Percentiles rank a stretch among this genome's conserved stretches.
phyloP scores from a whole-genome alignment of 1,140 invertebrate genomes.

The Pteromalus puparum region DNA sequence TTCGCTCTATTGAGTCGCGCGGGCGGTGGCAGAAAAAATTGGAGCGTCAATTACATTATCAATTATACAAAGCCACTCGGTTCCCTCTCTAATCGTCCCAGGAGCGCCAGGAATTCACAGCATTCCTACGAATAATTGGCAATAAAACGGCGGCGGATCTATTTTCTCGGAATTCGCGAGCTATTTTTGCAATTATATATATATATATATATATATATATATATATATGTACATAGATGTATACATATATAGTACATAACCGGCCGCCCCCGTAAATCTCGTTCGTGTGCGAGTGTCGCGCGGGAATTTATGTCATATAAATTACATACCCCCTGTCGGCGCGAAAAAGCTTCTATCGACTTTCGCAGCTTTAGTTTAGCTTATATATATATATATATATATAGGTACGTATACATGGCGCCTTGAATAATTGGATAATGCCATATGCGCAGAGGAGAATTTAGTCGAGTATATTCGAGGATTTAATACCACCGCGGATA shows the following conservation, averaged over 20 bases:
- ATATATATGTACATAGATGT: neutral
- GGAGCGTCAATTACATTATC: no score
- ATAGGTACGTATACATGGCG: no score
- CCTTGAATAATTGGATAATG: no score
- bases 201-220: neutral
- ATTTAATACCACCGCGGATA: no score
- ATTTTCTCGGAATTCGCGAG: conserved; percentile 17
- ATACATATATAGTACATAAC: neutral
- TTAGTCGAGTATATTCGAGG: no score
- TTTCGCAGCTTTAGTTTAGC: neutral
- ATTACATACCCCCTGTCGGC: neutral
- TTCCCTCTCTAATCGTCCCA: neutral
- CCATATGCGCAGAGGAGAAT: no score
- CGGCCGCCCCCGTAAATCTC: neutral
- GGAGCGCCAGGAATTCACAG: neutral
- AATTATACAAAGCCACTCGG: neutral
- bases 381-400: no score
- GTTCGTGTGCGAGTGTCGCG: neutral
- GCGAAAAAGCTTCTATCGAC: neutral
- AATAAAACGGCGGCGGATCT: conserved; percentile 1
- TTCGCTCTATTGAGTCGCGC: no score
- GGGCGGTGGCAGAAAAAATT: no score
- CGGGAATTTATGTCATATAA: neutral
- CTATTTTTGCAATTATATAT: conserved; percentile 10
- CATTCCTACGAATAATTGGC: conserved; percentile 10